Percentiles rank a stretch among this genome's conserved stretches.
Evolutionary conservation across 2,113 vertebrate species (phyloP).

Genomic region (Cyprinodon variegatus): DNA sequence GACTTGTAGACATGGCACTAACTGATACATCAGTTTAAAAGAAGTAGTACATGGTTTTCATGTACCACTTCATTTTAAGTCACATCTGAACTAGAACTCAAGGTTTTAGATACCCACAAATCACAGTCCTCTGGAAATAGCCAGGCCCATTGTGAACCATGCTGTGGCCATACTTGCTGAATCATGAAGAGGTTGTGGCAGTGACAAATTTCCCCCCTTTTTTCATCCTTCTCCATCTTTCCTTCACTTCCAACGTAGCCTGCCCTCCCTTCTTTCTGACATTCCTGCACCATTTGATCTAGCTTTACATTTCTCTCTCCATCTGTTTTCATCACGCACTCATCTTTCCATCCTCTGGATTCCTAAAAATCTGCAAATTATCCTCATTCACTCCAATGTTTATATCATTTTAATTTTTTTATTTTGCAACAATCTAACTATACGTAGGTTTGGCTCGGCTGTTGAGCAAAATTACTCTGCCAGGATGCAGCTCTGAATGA

Average conservation of each 20-base stretch:
- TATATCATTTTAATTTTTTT: constrained; percentile 10
- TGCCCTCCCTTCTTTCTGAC: constrained; percentile 23
- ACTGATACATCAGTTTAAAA: neutral
- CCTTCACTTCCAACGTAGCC: constrained; percentile 4
- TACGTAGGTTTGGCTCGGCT: constrained; percentile 1
- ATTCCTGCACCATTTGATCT: constrained; percentile 1
- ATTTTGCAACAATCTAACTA: constrained; percentile 30
- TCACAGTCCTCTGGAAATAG: constrained; percentile 79
- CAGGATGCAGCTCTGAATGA: constrained; percentile 43
- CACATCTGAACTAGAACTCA: constrained; percentile 48
- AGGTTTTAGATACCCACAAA: constrained; percentile 73
- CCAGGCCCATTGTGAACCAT: constrained; percentile 68
- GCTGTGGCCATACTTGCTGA: constrained; percentile 69
- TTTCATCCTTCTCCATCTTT: constrained; percentile 15
- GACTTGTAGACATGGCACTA: neutral
- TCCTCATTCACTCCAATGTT: constrained; percentile 13
- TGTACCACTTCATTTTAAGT: constrained; percentile 36
- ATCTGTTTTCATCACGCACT: constrained; percentile 18
- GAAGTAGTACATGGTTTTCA: constrained; percentile 39
- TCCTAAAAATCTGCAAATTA: constrained; percentile 17
- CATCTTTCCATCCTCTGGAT: constrained; percentile 18
- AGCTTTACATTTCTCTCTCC: constrained; percentile 4
- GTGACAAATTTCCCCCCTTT: constrained; percentile 38
- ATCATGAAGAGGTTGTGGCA: constrained; percentile 69
- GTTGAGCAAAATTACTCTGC: constrained; percentile 30